These are phyloP conservation scores for Chlorospingus flavigularis DNA, from an alignment of 2,797 vertebrate species.

Conservation along the genomic window DNA sequence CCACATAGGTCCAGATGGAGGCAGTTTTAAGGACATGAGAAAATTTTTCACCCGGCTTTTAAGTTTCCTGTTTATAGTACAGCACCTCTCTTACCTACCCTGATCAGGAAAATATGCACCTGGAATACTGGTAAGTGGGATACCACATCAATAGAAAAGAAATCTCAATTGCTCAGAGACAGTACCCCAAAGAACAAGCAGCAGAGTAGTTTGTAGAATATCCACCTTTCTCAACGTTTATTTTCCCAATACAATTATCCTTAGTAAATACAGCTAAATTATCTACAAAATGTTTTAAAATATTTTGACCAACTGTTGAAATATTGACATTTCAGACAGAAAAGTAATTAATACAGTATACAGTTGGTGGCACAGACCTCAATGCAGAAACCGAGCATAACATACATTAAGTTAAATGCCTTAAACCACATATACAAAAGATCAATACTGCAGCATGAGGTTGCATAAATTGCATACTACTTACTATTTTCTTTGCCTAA, in stretches of 20 bases:
- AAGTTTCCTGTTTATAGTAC: background rate
- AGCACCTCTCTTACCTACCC: background rate
- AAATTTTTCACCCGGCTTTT: background rate
- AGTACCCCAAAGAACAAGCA: background rate
- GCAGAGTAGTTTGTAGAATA: background rate
- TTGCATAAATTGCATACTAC: background rate
- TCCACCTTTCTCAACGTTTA: background rate
- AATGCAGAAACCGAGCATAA: background rate
- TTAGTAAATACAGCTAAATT: background rate
- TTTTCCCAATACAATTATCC: background rate
- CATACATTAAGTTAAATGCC: background rate
- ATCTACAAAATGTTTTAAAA: background rate
- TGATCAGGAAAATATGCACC: background rate
- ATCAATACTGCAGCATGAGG: background rate
- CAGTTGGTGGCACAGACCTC: background rate
- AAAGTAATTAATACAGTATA: background rate
- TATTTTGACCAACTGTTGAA: background rate
- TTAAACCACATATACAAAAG: background rate
- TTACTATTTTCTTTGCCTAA: background rate
- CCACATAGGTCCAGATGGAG: background rate
- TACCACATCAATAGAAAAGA: background rate
- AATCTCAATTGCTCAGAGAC: background rate
- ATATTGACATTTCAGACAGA: background rate
- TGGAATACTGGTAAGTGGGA: background rate
- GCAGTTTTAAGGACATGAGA: background rate